Base-by-base conservation (phyloP, 2,113 vertebrate species). In the Panthera leo region DNA sequence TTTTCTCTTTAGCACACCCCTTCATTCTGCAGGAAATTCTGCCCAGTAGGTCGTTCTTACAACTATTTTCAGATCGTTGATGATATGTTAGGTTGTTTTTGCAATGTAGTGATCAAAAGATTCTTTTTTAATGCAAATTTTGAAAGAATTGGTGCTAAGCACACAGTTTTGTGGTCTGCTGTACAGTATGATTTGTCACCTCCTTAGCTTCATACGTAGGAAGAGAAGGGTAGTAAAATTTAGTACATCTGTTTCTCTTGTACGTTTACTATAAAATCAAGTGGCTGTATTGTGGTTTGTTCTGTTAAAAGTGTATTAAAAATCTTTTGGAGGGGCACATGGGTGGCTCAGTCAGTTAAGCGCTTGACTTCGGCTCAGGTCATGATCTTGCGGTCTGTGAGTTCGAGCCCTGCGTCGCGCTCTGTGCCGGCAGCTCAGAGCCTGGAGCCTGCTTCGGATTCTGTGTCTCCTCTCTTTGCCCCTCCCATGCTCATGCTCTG, bases 11-110 rank as follows among this genome's bases (percentile, higher is more conserved):
- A 85, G 85, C 15, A 80, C 5, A 25, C 14, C 89, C 21, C 34
- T 94, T 94, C 6, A 13, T 95, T 97, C 14, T 92, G 11, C 36
- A 91, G 71, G 70, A 15, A 68, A 89, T 96, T 89, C 13, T 89
- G 71, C 82, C 15, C 8, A 86, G 2, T 96, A 71, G 68, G 5
- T 93, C 31, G 27, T 90, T 39, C 42, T 92, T 89, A 70, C 8
- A 96, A 27, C 63, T 95, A 7, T 95, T 96, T 96, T 86, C 45
- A 94, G 45, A 68, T 93, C 9, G 21, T 61, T 80, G 39, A 91
- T 7, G 67, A 76, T 86, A 39, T 55, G 5, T 78, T 88, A 76
- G 85, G 55, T 96, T 91, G 29, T 29, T 85, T 86, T 93, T 95
- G n/a, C 53, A 92, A 0, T 71, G 3, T 83, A 89, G 39, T 88